Evolutionary conservation across 1,140 invertebrate genomes (phyloP).

Genomic region (Streblospio benedicti): DNA sequence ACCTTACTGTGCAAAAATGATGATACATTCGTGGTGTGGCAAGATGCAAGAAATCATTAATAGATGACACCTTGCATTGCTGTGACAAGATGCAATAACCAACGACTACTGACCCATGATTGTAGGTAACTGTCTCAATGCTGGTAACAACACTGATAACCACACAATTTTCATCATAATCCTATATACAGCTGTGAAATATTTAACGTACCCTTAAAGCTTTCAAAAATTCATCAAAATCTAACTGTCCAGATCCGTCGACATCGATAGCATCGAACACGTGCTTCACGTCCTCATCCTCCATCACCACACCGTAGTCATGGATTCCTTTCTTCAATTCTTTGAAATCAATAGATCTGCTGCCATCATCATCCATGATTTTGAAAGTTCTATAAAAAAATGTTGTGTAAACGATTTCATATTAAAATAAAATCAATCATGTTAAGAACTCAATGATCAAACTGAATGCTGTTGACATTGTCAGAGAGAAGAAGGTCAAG

Average conservation of each 20-base stretch:
- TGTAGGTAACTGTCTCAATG: no score
- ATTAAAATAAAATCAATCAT: background rate
- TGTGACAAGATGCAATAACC: no score
- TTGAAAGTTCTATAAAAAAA: constrained; percentile 63
- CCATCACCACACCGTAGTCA: constrained; percentile 57
- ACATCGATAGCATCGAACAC: constrained; percentile 69
- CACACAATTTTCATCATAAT: no score
- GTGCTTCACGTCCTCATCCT: constrained; percentile 55
- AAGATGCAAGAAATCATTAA: no score
- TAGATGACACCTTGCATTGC: no score
- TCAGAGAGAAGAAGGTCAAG: background rate
- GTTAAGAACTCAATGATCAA: background rate
- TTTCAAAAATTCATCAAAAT: constrained; percentile 74
- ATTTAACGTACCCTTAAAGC: constrained; percentile 74
- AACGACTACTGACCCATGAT: no score
- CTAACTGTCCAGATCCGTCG: constrained; percentile 68
- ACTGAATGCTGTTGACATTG: background rate
- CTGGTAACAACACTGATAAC: no score
- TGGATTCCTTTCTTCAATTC: constrained; percentile 70
- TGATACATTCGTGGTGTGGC: no score
- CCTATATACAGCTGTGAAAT: no score
- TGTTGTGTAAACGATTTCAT: constrained; percentile 17
- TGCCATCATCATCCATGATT: constrained; percentile 80
- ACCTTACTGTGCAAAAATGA: no score
- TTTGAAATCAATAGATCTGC: constrained; percentile 67